Base-by-base conservation (phyloP, 2,113 vertebrate species). In the Australoheros scitulus region DNA sequence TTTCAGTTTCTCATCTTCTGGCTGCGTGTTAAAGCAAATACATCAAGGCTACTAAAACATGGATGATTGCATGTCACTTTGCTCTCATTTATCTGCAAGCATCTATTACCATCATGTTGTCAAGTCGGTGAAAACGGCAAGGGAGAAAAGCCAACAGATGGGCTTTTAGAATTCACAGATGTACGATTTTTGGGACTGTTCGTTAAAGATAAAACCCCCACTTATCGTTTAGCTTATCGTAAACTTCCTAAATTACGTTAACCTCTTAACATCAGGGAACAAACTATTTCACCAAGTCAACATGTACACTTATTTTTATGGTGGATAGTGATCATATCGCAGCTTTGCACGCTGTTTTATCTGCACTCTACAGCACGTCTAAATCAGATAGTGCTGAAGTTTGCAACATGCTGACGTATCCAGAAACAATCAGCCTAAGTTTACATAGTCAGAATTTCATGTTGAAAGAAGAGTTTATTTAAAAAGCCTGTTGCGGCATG, bases 1-100 rank as follows among this genome's bases (percentile, higher is more conserved):
- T 93, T 82, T 84, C 83, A 86, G 83, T 88, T 92, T 84, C 85
- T 94, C 90, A 87, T 93, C 91, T 89, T 89, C 74, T 2, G 52
- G 76, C 76, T 79, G 93, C 86, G 76, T 89, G 87, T 88, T 90
- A 87, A 90, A 80, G 92, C 90, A 85, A 89, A 92, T 87, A 78
- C 87, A 90, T 90, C 91, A 88, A 81, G 86, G 91, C 91, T 50
- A 43, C 85, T 86, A 90, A 93, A 92, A 91, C 36, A 43, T 79
- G 89, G 86, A 87, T 92, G 92, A 94, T 93, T 90, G 89, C 90
- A 22, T 83, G 91, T 88, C 91, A 81, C 87, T 92, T 92, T 92
- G 89, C 85, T 81, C 83, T 89, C 92, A 84, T 92, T 93, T 94
- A 92, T 92, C 84, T 74, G 83, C 60, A 63, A 84, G 81, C 89